Evolutionary conservation across 2,113 vertebrate species (phyloP), one percentile per base, ranked within the genome.

Genomic region (Spea multiplicata): DNA sequence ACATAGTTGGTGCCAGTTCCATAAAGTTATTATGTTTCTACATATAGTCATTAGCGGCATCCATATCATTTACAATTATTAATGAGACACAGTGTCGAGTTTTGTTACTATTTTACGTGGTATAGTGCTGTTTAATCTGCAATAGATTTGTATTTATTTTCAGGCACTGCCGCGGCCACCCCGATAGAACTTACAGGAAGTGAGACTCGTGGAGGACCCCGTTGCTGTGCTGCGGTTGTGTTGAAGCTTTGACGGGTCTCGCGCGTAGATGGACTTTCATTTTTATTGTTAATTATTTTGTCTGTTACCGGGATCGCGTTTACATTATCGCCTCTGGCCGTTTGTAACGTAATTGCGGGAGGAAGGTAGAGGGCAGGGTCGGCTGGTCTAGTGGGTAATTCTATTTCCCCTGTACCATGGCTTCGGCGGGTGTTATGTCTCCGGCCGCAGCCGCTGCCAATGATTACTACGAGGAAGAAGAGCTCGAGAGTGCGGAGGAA

Each of bases 381-480:
- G 30, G 46, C 8, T 44, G 3, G 17, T 61, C 12, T 17, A 5
- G 2, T 59, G 55, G 8, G 14, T 59, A 4, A 12, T 59, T 59
- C 4, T 13, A 13, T 4, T 59, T 6, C 50, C 59, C 5, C 4
- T 3, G 66, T 44, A 59, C 6, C 81, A 96, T 97, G 96, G 92
- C 93, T 80, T 95, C 95, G 13, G 95, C 95, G 69, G 86, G 89
- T 65, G 85, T 97, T 82, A 70, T 97, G 65, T 95, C 95, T 4
- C 87, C 89, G 6, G 88, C 88, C 4, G 82, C 84, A 16, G 86
- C 82, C 8, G 81, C 86, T 0, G 88, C 95, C 50, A 93, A 94
- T 49, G 96, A 97, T 83, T 97, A 96, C 85, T 97, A 95, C 81
- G 96, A 97, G 0, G 96, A 98, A 47, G 96, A 97, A 81, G 95